Evolutionary conservation across 2,797 vertebrate genomes (phyloP).

Genomic region (Liasis olivaceus): DNA sequence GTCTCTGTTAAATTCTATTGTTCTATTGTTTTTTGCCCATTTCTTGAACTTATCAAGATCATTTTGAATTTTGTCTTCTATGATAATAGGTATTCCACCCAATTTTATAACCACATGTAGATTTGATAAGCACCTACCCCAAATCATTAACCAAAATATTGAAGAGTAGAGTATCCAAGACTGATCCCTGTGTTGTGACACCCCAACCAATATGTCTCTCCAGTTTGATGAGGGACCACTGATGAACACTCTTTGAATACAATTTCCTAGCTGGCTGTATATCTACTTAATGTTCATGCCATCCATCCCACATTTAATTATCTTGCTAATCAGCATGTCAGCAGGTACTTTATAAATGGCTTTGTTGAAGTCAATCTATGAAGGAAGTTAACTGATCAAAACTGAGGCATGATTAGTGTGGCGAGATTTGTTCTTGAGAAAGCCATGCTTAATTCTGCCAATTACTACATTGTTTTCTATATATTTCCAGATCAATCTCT

Average conservation of each 20-base stretch:
- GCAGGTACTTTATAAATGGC: not conserved
- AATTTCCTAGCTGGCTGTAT: not conserved
- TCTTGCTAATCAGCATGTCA: not conserved
- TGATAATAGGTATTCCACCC: not conserved
- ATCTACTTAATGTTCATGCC: not conserved
- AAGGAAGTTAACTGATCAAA: not conserved
- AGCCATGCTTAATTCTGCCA: no score
- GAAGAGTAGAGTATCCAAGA: not conserved
- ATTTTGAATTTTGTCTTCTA: not conserved
- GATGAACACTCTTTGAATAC: not conserved
- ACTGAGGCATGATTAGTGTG: not conserved
- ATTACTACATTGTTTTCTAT: not conserved
- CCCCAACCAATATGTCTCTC: not conserved
- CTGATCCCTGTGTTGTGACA: not conserved
- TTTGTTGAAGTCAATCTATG: not conserved
- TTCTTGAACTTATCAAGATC: not conserved
- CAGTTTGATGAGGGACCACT: not conserved
- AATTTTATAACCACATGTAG: not conserved
- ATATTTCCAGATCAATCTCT: not conserved
- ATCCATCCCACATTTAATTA: not conserved
- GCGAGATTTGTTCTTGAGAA: not conserved
- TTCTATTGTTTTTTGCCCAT: not conserved
- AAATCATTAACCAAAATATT: not conserved
- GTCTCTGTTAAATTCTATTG: not conserved
- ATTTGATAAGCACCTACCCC: not conserved